Percentiles rank a stretch among this genome's conserved stretches.
phyloP scores from a whole-genome alignment of 2,113 vertebrate genomes.

The Edolisoma coerulescens region DNA sequence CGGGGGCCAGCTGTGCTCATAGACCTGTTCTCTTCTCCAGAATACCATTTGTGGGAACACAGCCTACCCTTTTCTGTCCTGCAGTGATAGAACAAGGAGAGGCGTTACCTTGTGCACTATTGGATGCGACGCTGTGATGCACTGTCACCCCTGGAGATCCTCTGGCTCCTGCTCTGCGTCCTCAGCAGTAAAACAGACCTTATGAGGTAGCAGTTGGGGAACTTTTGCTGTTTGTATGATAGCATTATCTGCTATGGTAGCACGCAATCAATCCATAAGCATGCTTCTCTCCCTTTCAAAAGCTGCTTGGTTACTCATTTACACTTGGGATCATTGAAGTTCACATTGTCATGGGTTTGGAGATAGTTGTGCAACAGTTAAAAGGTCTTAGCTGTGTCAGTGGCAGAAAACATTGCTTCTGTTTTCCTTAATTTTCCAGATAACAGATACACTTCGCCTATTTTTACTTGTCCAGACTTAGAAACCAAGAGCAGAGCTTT shows the following conservation, averaged over 20 bases:
- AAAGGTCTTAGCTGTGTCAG: not conserved
- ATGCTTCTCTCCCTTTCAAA: not conserved
- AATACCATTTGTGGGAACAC: not conserved
- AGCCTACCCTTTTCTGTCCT: not conserved
- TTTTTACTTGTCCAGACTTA: not conserved
- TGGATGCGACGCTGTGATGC: not conserved
- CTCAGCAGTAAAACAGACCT: not conserved
- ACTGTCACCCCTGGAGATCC: not conserved
- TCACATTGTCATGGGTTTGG: not conserved
- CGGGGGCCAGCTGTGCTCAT: accelerated
- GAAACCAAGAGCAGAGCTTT: not conserved
- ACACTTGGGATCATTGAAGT: slow-evolving; percentile 3
- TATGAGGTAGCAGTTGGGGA: not conserved
- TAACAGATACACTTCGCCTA: not conserved
- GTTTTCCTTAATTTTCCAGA: not conserved
- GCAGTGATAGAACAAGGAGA: not conserved
- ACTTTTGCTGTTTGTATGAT: not conserved
- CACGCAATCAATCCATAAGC: not conserved
- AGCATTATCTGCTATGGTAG: not conserved
- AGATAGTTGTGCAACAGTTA: not conserved
- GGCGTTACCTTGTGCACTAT: not conserved
- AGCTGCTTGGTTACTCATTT: slow-evolving; percentile 49
- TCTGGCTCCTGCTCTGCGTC: not conserved
- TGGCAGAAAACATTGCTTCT: not conserved
- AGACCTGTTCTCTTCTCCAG: not conserved